A percentile compares a stretch with the other conserved stretches of the same genome.
Conservation (phyloP, 2,888 invertebrate genomes). For the Lapara coniferarum region DNA sequence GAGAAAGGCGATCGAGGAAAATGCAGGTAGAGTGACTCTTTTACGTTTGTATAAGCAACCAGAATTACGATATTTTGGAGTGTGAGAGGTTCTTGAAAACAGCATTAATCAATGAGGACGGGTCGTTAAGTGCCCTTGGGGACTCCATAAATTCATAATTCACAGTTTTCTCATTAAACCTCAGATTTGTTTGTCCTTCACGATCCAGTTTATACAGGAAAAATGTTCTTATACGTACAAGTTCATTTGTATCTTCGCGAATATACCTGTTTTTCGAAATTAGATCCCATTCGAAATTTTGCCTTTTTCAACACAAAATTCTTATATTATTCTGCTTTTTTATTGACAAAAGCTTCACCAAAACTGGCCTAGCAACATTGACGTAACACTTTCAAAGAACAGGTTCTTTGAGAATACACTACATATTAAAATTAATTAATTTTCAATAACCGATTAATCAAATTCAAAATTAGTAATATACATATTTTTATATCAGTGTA, state of each 20-base stretch:
- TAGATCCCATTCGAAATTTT: background rate
- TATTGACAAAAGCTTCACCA: background rate
- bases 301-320: background rate
- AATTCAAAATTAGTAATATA: slow-evolving; percentile 9
- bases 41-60: background rate
- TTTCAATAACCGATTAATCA: slow-evolving; percentile 1
- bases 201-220: slow-evolving; percentile 29
- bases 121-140: slow-evolving; percentile 6
- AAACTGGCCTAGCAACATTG: background rate
- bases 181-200: slow-evolving; percentile 15
- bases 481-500: background rate
- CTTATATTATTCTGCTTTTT: background rate
- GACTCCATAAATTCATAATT: slow-evolving; percentile 7
- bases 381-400: background rate
- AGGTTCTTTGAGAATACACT: background rate
- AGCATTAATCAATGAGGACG: slow-evolving; percentile 10
- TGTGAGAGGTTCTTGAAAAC: slow-evolving; percentile 8
- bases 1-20: background rate
- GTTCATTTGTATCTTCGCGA: background rate
- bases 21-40: background rate
- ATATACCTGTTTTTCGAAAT: background rate
- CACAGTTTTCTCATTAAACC: slow-evolving; percentile 10
- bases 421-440: background rate
- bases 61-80: background rate
- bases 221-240: background rate